Base-by-base conservation (phyloP, 2,888 invertebrate species). In the Blastobasis lacticolella region DNA sequence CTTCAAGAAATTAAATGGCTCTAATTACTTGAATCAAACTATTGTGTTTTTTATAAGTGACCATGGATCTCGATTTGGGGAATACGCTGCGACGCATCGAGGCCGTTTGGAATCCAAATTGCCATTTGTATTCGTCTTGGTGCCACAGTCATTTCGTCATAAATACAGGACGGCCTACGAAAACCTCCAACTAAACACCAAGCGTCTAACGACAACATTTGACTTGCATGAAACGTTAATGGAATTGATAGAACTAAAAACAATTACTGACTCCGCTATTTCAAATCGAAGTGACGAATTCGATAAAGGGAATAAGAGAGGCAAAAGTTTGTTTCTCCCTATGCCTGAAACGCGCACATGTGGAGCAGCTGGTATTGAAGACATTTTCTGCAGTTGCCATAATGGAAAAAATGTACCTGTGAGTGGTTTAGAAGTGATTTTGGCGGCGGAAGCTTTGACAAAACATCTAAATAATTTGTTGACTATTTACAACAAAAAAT, bases 311-410 rank as follows among this genome's bases (percentile, higher is more conserved):
- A 23, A 23, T 23, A 23, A 23, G 23, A 42, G 1, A 8, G 42
- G 42, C 7, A 90, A 92, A 7, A 95, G 95, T 71, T 87, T 95
- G 49, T 95, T 97, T 70, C 77, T 91, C 38, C 90, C 91, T 0
- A 88, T 97, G 51, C 91, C 94, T 0, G 70, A 72, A 37, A 82
- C 87, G 40, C 87, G 97, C 50, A 94, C 93, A 0, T 97, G 97
- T 71, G 81, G 89, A 49, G 83, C 89, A 54, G 94, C 95, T 0
- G 91, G 89, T 1, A 94, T 97, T 50, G 90, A 91, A 0, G 91
- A 92, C 10, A 94, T 95, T 71, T 97, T 94, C 93, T 97, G 97
- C 74, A 93, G 94, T 6, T 97, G 97, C 60, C 92, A 92, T 91
- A 71, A 85, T 89, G 61, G 69, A 5, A 74, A 81, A 43, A 85